Evolutionary conservation across 1,140 invertebrate species (phyloP), one percentile per base, ranked within the genome.

Genomic region (Cotesia vestalis): DNA sequence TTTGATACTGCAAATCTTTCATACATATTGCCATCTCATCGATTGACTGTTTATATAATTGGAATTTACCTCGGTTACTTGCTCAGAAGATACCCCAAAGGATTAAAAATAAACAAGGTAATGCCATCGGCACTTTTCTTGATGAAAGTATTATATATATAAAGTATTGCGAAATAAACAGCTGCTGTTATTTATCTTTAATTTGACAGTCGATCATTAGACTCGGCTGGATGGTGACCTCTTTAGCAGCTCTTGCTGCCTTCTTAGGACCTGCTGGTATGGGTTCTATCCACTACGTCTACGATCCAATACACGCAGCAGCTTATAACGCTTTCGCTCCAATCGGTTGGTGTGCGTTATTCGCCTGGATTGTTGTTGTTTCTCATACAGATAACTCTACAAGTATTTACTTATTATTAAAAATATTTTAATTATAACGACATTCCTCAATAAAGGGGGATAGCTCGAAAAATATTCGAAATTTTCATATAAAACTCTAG

Each of bases 321-420:
- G 88, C 88, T 62, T 93, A 92, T 74, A 91, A 92, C 38, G 91
- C 92, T 12, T 91, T 93, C 77, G 89, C 91, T 34, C 92, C 92
- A 0, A 91, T 93, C 59, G 88, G 89, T 6, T 93, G 91, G 91
- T 92, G 91, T 76, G 83, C 88, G 8, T 84, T 91, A 64, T 92
- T 92, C 77, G 85, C 86, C 17, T 93, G 92, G 92, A 85, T 91
- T 5, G 89, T 90, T 4, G 89, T 91, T 75, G 86, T 89, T 20
- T 87, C 89, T 0, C 89, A 92, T 66, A 90, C 89, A 59, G 90
- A 89, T 74, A 89, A 91, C 74, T 86, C 81, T 91, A 84, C 83
- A 75, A 66, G 70, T 60, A 74, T 40, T 27, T 34, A 70, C 20
- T 35, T 11, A 61, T 17, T n/a, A 60, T 64, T 67, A 46, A 46